Evolutionary conservation across 2,113 vertebrate genomes (phyloP).

Genomic region (Cebus imitator): DNA sequence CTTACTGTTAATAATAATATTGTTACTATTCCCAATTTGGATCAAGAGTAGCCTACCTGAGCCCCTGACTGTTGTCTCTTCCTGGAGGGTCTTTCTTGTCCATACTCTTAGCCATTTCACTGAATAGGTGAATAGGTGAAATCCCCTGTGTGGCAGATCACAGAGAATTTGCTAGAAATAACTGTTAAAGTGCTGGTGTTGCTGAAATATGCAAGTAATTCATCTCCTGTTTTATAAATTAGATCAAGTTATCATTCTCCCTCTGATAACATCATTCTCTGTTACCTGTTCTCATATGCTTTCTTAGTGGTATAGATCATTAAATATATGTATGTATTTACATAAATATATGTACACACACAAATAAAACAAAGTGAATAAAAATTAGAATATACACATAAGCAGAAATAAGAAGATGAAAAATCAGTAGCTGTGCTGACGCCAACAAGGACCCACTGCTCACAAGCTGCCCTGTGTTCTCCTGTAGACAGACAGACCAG

Average conservation of each 20-base stretch:
- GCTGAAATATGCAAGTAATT: neutral
- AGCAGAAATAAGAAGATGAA: neutral
- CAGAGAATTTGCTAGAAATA: neutral
- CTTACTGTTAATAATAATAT: fast-evolving
- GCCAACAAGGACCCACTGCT: fast-evolving
- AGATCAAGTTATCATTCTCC: too few species aligned
- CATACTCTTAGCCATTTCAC: neutral
- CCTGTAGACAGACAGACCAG: fast-evolving
- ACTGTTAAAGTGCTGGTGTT: fast-evolving
- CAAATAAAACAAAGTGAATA: neutral
- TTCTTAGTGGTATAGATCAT: neutral
- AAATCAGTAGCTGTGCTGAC: fast-evolving
- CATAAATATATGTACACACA: neutral
- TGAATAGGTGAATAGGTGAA: neutral
- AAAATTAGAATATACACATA: neutral
- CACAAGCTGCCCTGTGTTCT: fast-evolving
- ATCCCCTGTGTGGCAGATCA: neutral
- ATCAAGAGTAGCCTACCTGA: neutral
- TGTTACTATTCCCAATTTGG: neutral
- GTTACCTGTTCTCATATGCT: neutral
- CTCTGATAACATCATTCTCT: fast-evolving
- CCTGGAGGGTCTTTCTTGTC: neutral
- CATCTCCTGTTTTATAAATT: neutral
- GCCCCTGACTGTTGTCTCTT: neutral
- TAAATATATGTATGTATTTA: neutral